These are phyloP conservation scores for Pseudomyrmex gracilis DNA, from an alignment of 1,140 invertebrate species.

Conservation along the genomic window DNA sequence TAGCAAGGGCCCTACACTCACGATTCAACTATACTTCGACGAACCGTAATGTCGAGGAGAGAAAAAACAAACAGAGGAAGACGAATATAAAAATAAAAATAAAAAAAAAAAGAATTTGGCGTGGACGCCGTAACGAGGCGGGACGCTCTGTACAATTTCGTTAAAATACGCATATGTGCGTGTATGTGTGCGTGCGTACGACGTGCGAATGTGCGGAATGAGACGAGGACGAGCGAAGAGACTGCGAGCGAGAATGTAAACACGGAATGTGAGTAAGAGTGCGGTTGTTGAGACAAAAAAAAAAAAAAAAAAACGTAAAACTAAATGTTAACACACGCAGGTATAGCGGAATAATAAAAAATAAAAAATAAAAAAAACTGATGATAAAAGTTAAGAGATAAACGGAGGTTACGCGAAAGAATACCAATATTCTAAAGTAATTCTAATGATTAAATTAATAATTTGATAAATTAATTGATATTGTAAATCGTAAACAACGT, in stretches of 20 bases:
- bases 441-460: slow-evolving; percentile 85
- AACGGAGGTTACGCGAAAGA: slow-evolving; percentile 76
- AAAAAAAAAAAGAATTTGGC: slow-evolving; percentile 22
- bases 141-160: slow-evolving; percentile 62
- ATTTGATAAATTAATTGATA: slow-evolving; percentile 86
- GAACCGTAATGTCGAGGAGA: slow-evolving; percentile 45
- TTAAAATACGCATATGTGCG: slow-evolving; percentile 54
- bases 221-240: not conserved
- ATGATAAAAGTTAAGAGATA: slow-evolving; percentile 55
- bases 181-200: slow-evolving; percentile 23
- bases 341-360: slow-evolving; percentile 42
- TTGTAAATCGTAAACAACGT: slow-evolving; percentile 84
- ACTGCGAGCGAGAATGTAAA: slow-evolving; percentile 19
- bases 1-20: slow-evolving; percentile 83
- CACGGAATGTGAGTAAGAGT: slow-evolving; percentile 2
- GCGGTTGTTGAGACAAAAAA: slow-evolving; percentile 39
- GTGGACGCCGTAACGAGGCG: slow-evolving; percentile 38
- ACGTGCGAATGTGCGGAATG: not conserved
- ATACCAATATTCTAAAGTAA: slow-evolving; percentile 86
- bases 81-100: slow-evolving; percentile 20
- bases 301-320: slow-evolving; percentile 53
- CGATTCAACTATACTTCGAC: slow-evolving; percentile 84
- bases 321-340: slow-evolving; percentile 18
- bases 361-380: slow-evolving; percentile 57
- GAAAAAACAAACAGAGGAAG: slow-evolving; percentile 35